phyloP scores from a whole-genome alignment of 2,797 vertebrate genomes.

The Argentina silus region DNA sequence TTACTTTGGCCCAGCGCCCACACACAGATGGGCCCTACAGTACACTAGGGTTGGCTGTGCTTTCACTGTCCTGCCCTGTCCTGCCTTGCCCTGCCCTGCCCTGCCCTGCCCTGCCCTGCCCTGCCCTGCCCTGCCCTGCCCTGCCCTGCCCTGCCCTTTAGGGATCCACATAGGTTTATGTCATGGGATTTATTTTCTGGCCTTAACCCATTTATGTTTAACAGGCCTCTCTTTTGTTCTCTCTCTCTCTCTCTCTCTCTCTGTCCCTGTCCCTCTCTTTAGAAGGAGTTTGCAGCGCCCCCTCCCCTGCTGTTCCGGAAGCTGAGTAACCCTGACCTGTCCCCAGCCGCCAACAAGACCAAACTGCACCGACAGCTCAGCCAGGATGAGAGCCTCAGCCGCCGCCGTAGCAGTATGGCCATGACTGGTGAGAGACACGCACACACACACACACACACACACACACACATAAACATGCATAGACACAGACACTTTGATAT shows the following conservation, averaged over 20 bases:
- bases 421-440: constrained; percentile 82
- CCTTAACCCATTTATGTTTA: not conserved
- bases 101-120: not conserved
- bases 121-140: not conserved
- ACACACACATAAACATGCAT: constrained; percentile 7
- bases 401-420: constrained; percentile 88
- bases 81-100: not conserved
- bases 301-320: constrained; percentile 91
- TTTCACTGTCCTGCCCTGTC: not conserved
- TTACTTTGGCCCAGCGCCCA: not conserved
- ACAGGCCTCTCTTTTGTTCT: not conserved
- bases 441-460: constrained; percentile 4
- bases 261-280: constrained; percentile 35
- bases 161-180: not conserved
- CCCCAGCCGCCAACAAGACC: constrained; percentile 85
- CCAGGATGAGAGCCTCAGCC: constrained; percentile 88
- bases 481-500: not conserved
- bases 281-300: constrained; percentile 83
- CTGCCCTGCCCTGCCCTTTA: not conserved
- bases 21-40: not conserved
- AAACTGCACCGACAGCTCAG: constrained; percentile 94
- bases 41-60: not conserved
- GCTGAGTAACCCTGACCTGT: constrained; percentile 95
- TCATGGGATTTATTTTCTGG: too few species aligned
- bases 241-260: not conserved